These are phyloP conservation scores for Apostichopus leukothele DNA, from an alignment of 53 echinoderm and acorn worm species.

Conservation along the genomic window DNA sequence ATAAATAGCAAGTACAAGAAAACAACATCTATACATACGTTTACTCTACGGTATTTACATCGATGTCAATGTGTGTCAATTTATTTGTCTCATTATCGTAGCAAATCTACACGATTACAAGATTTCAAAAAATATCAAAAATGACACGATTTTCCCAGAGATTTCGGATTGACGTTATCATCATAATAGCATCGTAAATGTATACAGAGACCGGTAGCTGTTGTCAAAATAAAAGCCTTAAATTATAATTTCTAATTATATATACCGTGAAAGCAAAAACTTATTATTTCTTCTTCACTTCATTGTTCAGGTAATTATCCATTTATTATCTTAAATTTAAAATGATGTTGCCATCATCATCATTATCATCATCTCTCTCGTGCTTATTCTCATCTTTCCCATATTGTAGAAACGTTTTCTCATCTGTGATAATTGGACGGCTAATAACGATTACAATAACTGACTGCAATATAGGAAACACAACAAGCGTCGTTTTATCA, in stretches of 20 bases:
- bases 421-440: constrained; percentile 36
- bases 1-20: no score
- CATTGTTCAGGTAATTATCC: constrained; percentile 23
- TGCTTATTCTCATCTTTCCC: no score
- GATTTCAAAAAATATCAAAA: not conserved
- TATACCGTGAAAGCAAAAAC: not conserved
- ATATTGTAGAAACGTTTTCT: not conserved
- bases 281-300: not conserved
- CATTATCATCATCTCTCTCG: not conserved
- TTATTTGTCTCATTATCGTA: no score
- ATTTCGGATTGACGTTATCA: not conserved
- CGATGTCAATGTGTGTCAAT: no score
- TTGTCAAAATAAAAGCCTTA: not conserved
- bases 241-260: not conserved
- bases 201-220: not conserved
- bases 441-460: constrained; percentile 25
- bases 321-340: constrained; percentile 29
- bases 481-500: not conserved
- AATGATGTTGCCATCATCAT: not conserved
- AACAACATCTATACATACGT: no score
- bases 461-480: not conserved
- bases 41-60: no score
- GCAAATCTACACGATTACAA: no score
- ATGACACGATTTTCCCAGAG: not conserved
- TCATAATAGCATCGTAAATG: not conserved